Conservation (phyloP, 2,113 vertebrate genomes). For the Rhinoderma darwinii region DNA sequence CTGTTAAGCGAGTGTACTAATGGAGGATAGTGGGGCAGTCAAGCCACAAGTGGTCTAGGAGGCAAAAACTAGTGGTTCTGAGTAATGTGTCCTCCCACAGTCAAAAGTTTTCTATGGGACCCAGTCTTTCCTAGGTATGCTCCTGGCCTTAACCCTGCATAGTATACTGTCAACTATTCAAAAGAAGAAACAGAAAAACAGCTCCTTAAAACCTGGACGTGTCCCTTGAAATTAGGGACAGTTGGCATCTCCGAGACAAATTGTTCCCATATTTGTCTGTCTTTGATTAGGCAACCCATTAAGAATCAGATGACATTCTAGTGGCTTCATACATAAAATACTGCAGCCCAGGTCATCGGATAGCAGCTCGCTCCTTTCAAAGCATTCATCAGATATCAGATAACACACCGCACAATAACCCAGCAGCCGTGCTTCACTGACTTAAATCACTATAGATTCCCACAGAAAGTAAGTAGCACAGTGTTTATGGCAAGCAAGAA, state of each 20-base stretch:
- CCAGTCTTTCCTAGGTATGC: too few species aligned
- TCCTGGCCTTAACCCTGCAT: background rate
- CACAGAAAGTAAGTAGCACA: constrained; percentile 31
- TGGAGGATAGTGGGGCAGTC: too few species aligned
- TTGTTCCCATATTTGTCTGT: constrained; percentile 36
- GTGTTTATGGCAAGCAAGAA: constrained; percentile 41
- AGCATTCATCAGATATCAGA: constrained; percentile 46
- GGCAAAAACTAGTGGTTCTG: too few species aligned
- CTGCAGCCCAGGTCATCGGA: constrained; percentile 38
- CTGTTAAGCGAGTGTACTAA: too few species aligned
- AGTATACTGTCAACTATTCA: background rate
- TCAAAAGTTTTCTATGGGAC: too few species aligned
- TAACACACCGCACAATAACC: constrained; percentile 32
- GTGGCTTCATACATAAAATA: constrained; percentile 34
- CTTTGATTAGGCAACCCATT: constrained; percentile 42
- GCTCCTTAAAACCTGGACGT: background rate
- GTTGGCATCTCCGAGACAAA: constrained; percentile 18
- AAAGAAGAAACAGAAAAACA: background rate
- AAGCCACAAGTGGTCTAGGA: too few species aligned
- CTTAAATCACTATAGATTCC: constrained; percentile 48
- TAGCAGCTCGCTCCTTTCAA: constrained; percentile 28
- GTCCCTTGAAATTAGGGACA: constrained; percentile 14
- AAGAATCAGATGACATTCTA: constrained; percentile 43
- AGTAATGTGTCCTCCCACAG: too few species aligned
- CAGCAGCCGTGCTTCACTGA: background rate